Evolutionary conservation across 1,140 invertebrate species (phyloP), one percentile per base, ranked within the genome.

Genomic region (Spodoptera frugiperda): DNA sequence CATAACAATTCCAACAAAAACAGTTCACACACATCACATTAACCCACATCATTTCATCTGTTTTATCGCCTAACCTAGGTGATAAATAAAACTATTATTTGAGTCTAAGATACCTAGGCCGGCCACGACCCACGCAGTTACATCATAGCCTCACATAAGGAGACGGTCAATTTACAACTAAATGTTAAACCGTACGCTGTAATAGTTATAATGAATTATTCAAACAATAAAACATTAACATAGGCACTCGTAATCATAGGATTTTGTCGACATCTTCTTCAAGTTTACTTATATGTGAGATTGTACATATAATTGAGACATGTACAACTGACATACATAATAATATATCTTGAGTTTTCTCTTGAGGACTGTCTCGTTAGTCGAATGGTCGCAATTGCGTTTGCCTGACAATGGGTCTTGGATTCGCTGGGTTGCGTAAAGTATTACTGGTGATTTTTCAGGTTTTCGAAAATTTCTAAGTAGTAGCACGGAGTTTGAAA

Each of bases 31-130:
- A 33, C 0, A 25, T n/a, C 17, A 55, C 51, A 51, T n/a, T n/a
- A n/a, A n/a, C 51, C 68, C 8, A 72, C 68, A 48, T 4, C 17
- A 72, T 57, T 25, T 55, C 12, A 39, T 54, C 39, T 44, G 19
- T 72, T 72, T 72, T 57, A 55, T 54, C 33, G 54, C 12, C 33
- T 39, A 72, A 39, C 17, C 33, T 39, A 72, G 33, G 51, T 19
- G 49, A 57, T 72, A 72, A 72, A 55, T 72, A 68, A 39, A 68
- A 9, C 48, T 55, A 55, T 71, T 71, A 71, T 71, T 72, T 57
- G 12, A 25, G 51, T 72, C 51, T 39, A 46, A 55, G 68, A 55
- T 17, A 11, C 17, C 33, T 57, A 72, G 68, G 68, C 19, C 14
- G 17, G 39, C 14, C n/a, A n/a, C n/a, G n/a, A 12, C 68, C 68